Evolutionary conservation across 2,797 vertebrate species (phyloP).

Genomic region (Amblyraja radiata): DNA sequence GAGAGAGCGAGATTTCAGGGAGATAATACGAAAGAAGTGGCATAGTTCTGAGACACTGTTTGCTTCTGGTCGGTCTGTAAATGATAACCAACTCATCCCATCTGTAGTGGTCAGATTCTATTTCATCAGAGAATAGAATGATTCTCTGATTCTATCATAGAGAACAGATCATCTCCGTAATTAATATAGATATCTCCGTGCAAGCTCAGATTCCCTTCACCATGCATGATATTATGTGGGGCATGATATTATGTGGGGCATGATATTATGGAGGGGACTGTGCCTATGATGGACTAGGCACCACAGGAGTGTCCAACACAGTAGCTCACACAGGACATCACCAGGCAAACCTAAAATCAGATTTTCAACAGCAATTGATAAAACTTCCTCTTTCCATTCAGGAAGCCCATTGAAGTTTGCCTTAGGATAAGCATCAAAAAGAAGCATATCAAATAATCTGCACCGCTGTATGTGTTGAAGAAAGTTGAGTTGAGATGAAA

Average conservation of each 20-base stretch:
- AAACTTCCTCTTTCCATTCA: background rate
- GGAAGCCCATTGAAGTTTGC: background rate
- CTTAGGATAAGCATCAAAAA: background rate
- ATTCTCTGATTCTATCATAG: no score
- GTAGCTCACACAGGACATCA: background rate
- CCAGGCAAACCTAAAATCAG: background rate
- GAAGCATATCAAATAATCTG: background rate
- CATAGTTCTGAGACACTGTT: background rate
- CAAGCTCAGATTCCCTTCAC: background rate
- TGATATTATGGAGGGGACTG: no score
- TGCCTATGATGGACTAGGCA: background rate
- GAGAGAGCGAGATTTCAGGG: background rate
- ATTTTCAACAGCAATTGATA: background rate
- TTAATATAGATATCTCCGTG: background rate
- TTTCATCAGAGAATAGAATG: no score
- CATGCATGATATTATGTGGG: background rate
- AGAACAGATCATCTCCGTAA: no score
- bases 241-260: no score
- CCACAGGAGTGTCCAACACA: background rate
- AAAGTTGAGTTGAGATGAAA: background rate
- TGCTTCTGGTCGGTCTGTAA: background rate
- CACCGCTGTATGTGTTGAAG: background rate
- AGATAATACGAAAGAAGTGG: background rate
- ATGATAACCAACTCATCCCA: no score
- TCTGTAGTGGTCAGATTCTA: no score